Percentiles rank a stretch among this genome's conserved stretches.
Conservation (phyloP, 2,888 invertebrate genomes). For the Biston betularia region DNA sequence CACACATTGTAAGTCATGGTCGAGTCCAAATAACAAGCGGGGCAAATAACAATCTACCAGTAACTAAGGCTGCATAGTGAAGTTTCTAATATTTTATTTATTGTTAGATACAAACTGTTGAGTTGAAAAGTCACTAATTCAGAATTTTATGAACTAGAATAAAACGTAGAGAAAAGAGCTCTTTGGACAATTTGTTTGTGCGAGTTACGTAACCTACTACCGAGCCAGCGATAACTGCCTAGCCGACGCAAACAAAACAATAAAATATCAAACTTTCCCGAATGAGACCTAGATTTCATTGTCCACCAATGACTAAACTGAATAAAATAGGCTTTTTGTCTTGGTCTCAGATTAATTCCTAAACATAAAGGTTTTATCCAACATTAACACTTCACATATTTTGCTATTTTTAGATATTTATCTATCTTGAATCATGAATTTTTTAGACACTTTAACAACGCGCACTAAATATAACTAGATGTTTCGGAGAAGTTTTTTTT, state of each 20-base stretch:
- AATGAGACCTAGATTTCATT: conserved; percentile 5
- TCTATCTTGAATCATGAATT: no score
- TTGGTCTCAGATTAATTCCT: background rate
- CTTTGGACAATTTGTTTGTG: conserved; percentile 17
- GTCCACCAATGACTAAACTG: conserved; percentile 1
- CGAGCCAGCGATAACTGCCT: conserved; percentile 9
- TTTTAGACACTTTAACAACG: no score
- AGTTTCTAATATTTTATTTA: no score
- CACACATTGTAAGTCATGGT: no score
- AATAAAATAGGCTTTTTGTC: background rate
- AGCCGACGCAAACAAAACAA: conserved; percentile 29
- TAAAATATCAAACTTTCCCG: conserved; percentile 24
- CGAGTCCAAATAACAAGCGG: no score
- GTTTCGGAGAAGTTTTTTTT: no score
- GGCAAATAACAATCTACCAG: no score
- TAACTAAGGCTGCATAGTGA: no score
- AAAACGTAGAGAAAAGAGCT: background rate
- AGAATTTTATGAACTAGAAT: background rate
- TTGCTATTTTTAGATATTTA: no score
- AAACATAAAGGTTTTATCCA: no score
- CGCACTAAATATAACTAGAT: no score
- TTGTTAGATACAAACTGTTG: background rate
- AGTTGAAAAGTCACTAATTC: conserved; percentile 1
- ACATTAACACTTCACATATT: no score
- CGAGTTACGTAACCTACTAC: conserved; percentile 17